Percentiles rank a stretch among this genome's conserved stretches.
Conservation (phyloP, 2,113 vertebrate species). For the Lasiurus borealis region DNA sequence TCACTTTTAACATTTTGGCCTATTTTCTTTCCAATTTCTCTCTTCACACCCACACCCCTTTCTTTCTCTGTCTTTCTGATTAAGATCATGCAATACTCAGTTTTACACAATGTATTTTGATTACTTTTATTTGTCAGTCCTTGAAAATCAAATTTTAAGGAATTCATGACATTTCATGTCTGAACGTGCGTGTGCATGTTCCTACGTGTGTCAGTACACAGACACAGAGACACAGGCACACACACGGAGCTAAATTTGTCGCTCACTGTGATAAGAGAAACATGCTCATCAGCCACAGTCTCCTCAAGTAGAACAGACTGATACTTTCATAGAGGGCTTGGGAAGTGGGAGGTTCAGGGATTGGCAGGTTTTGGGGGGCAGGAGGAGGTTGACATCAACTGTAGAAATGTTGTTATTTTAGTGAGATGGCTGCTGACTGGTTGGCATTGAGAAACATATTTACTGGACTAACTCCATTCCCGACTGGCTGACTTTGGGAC, state of each 20-base stretch:
- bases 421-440: neutral
- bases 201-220: neutral
- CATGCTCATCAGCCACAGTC: neutral
- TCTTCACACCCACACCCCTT: neutral
- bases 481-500: conserved; percentile 18
- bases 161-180: neutral
- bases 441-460: neutral
- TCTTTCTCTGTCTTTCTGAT: neutral
- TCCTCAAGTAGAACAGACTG: neutral
- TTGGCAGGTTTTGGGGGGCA: neutral
- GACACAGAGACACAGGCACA: neutral
- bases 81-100: neutral
- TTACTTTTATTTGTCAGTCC: neutral
- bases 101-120: conserved; percentile 16
- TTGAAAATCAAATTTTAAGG: conserved; percentile 26
- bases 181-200: rapidly evolving
- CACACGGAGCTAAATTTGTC: neutral
- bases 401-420: neutral
- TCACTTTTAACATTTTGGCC: neutral
- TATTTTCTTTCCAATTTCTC: neutral
- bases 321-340: neutral
- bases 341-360: neutral
- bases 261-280: neutral
- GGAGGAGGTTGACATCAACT: neutral
- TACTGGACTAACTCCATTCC: neutral